A percentile compares a stretch with the other conserved stretches of the same genome.
phyloP scores from a whole-genome alignment of 2,888 invertebrate species.

The Silvanus unidentatus region DNA sequence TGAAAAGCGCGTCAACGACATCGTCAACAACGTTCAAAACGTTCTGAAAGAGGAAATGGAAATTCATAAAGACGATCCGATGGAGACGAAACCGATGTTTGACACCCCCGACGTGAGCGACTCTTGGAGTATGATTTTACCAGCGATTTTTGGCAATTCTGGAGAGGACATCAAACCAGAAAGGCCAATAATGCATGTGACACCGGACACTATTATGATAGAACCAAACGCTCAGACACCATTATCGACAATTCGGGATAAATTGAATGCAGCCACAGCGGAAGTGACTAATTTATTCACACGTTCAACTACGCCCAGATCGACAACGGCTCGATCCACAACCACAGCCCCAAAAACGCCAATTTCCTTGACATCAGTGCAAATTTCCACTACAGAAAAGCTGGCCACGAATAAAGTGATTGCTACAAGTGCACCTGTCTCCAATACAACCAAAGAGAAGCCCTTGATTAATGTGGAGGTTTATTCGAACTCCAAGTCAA shows the following conservation, averaged over 20 bases:
- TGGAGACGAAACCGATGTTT: constrained; percentile 47
- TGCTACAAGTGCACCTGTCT: constrained; percentile 10
- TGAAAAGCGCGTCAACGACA: constrained; percentile 68
- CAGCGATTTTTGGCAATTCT: constrained; percentile 65
- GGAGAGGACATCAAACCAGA: constrained; percentile 39
- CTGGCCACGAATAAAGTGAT: constrained; percentile 10
- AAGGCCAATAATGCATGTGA: constrained; percentile 30
- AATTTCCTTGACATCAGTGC: constrained; percentile 4
- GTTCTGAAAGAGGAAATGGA: constrained; percentile 76
- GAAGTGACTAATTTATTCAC: constrained; percentile 28
- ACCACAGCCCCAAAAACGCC: constrained; percentile 6
- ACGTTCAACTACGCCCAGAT: constrained; percentile 17
- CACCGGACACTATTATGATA: constrained; percentile 39
- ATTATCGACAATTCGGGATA: constrained; percentile 6
- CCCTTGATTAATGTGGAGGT: constrained; percentile 21
- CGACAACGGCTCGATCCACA: constrained; percentile 10
- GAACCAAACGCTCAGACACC: constrained; percentile 25
- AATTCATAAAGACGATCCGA: constrained; percentile 48
- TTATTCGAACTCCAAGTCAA: constrained; percentile 22
- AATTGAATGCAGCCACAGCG: constrained; percentile 12
- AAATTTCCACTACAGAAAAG: constrained; percentile 14
- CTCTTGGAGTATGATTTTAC: constrained; percentile 76
- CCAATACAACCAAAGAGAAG: constrained; percentile 7
- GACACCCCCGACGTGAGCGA: constrained; percentile 70
- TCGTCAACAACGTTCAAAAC: constrained; percentile 76